Percentiles rank a stretch among this genome's conserved stretches.
These are phyloP conservation scores for Papilio aristodemus DNA, from an alignment of 1,140 invertebrate genomes.

Conservation along the genomic window DNA sequence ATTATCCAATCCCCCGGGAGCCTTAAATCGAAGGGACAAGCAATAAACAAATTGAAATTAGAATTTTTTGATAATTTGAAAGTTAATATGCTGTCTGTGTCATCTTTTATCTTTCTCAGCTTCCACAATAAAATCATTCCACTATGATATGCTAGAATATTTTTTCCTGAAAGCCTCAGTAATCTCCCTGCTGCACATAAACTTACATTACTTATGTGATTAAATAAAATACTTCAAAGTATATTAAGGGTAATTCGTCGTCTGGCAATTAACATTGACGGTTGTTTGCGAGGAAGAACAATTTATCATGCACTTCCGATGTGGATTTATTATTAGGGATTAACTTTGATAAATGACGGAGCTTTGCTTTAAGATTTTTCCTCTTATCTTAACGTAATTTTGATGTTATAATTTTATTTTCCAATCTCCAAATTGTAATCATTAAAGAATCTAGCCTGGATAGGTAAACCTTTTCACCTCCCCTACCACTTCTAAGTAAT, in stretches of 20 bases:
- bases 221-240: background rate
- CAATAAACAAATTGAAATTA: too few species aligned
- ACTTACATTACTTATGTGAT: too few species aligned
- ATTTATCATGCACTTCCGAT: slow-evolving; percentile 17
- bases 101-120: background rate
- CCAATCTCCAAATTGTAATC: background rate
- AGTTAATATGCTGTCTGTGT: too few species aligned
- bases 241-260: background rate
- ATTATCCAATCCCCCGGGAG: too few species aligned
- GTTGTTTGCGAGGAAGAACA: slow-evolving; percentile 14
- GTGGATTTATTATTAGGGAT: slow-evolving; percentile 23
- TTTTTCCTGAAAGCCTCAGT: too few species aligned
- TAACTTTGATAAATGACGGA: background rate
- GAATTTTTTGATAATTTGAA: too few species aligned
- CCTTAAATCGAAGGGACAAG: too few species aligned
- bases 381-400: background rate
- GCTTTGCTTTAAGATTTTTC: background rate
- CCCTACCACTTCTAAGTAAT: background rate
- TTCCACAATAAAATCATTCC: background rate
- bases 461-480: background rate
- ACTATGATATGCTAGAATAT: too few species aligned
- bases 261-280: slow-evolving; percentile 20
- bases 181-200: background rate
- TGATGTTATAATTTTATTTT: background rate
- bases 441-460: background rate